A percentile compares a stretch with the other conserved stretches of the same genome.
Conservation (phyloP, 2,888 invertebrate genomes). For the Pammene fasciana region DNA sequence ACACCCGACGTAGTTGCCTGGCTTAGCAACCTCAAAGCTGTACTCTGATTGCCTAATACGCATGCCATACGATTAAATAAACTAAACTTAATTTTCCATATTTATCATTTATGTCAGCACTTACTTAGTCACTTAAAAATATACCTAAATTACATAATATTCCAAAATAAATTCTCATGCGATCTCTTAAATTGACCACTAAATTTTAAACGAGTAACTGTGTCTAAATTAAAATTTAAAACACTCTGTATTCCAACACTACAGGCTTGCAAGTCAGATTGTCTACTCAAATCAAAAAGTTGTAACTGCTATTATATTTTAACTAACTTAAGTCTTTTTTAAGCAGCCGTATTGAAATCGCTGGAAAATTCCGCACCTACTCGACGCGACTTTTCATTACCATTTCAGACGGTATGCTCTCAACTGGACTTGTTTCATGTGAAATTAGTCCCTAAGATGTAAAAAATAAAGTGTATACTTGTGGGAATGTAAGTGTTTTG, state of each 20-base stretch:
- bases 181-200: no score
- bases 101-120: no score
- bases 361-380: background rate
- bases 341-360: background rate
- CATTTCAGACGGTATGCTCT: background rate
- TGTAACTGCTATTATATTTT: background rate
- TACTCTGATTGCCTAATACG: no score
- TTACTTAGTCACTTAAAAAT: background rate
- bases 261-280: background rate
- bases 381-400: conserved; percentile 12
- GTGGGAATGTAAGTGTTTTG: background rate
- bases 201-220: background rate
- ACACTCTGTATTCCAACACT: conserved; percentile 1
- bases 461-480: background rate
- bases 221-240: conserved; percentile 7
- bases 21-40: no score
- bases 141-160: no score
- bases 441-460: background rate
- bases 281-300: background rate
- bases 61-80: no score
- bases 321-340: background rate
- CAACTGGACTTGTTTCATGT: background rate
- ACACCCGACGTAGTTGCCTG: no score
- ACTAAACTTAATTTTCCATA: no score
- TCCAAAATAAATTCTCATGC: no score